These are phyloP conservation scores for Drosophila pruinosa DNA, from an alignment of 1,140 invertebrate genomes.

Conservation along the genomic window DNA sequence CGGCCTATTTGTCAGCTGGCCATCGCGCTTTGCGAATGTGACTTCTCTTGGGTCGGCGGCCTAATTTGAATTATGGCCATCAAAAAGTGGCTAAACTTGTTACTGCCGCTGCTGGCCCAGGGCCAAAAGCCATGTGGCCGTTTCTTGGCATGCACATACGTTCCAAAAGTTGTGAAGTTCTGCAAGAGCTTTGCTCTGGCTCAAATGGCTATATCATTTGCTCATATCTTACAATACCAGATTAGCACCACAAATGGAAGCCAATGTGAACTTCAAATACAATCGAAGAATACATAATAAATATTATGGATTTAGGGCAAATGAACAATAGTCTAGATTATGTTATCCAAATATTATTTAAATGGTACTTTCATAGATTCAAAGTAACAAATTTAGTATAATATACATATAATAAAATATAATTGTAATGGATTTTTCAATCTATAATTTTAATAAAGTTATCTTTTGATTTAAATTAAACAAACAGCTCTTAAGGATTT, in stretches of 20 bases:
- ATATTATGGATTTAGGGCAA: no score
- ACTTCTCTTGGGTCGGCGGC: constrained; percentile 6
- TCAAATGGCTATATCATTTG: constrained; percentile 27
- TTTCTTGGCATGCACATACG: constrained; percentile 56
- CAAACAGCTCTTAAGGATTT: no score
- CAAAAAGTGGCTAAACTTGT: constrained; percentile 74
- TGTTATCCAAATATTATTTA: no score
- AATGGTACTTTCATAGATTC: no score
- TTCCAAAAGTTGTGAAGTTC: neutral
- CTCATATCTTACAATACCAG: constrained; percentile 9
- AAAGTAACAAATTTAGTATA: no score
- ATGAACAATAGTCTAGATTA: no score
- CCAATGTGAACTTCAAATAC: no score
- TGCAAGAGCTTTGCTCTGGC: neutral
- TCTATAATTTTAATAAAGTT: no score
- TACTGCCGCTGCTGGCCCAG: constrained; percentile 53
- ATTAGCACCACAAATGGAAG: neutral
- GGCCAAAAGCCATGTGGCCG: constrained; percentile 22
- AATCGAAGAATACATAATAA: no score
- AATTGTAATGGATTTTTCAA: no score
- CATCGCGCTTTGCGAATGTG: neutral
- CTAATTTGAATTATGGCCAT: constrained; percentile 79
- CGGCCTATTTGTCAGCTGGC: constrained; percentile 63
- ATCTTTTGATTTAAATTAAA: no score
- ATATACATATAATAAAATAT: no score